A percentile compares a stretch with the other conserved stretches of the same genome.
Evolutionary conservation across 2,113 vertebrate genomes (phyloP).

Genomic region (Boleophthalmus pectinirostris): DNA sequence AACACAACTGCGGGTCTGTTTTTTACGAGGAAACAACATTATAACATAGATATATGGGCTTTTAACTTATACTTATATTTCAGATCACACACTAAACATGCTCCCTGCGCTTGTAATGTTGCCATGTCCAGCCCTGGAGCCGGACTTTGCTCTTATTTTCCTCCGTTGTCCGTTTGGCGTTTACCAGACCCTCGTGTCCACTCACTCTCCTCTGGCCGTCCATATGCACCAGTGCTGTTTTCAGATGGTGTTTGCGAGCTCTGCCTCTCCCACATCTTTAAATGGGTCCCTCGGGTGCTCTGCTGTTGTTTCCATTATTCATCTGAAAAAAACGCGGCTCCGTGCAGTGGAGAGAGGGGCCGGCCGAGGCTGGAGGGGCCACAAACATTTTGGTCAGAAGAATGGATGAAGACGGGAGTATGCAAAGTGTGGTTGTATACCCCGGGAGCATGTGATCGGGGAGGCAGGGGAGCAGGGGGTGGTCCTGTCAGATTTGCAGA

Average conservation of each 20-base stretch:
- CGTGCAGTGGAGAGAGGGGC: conserved; percentile 49
- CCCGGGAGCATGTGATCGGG: conserved; percentile 65
- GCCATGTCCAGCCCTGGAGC: background rate
- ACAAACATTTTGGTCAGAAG: conserved; percentile 74
- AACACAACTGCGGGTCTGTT: no score
- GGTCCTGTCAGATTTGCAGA: no score
- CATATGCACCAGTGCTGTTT: conserved; percentile 52
- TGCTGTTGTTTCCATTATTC: conserved; percentile 80
- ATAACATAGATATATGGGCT: no score
- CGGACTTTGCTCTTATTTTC: conserved; percentile 5
- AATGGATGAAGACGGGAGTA: conserved; percentile 68
- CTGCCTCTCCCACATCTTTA: conserved; percentile 75
- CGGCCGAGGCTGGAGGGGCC: conserved; percentile 69
- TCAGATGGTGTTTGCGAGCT: conserved; percentile 62
- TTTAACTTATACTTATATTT: background rate
- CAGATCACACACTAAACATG: background rate
- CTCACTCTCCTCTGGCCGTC: conserved; percentile 32
- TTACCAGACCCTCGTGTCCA: conserved; percentile 8
- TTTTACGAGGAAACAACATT: no score
- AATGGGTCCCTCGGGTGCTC: conserved; percentile 76
- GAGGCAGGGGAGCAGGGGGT: no score
- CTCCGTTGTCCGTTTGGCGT: conserved; percentile 22
- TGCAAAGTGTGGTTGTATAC: conserved; percentile 69
- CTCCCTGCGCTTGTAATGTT: background rate
- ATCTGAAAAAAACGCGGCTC: conserved; percentile 68